phyloP scores from a whole-genome alignment of 2,888 invertebrate species.

The Ormyrus labotus region DNA sequence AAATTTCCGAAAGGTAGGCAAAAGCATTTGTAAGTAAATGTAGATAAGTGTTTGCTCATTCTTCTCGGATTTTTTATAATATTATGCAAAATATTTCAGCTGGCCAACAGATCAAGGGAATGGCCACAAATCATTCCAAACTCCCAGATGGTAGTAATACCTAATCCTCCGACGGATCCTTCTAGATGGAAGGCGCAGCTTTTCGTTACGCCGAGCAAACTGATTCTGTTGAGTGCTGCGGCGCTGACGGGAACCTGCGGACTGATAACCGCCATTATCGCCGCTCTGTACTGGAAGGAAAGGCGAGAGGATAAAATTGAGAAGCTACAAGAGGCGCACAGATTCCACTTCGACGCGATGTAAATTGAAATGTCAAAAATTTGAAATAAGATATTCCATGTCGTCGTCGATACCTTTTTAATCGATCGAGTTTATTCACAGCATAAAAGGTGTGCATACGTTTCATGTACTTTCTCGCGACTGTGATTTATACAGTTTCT shows the following conservation, averaged over 20 bases:
- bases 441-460: too few relatives aligned
- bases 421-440: background rate
- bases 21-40: too few relatives aligned
- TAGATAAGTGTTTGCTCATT: slow-evolving; percentile 17
- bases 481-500: background rate
- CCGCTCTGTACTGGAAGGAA: slow-evolving; percentile 93
- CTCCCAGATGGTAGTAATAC: slow-evolving; percentile 97
- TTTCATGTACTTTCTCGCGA: background rate
- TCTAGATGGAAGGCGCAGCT: slow-evolving; percentile 92
- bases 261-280: slow-evolving; percentile 89
- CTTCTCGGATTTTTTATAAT: slow-evolving; percentile 29
- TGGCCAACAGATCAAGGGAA: slow-evolving; percentile 77
- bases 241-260: slow-evolving; percentile 91
- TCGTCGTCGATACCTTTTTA: slow-evolving; percentile 9
- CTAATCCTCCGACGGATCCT: slow-evolving; percentile 87
- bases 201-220: slow-evolving; percentile 95
- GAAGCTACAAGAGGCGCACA: slow-evolving; percentile 86
- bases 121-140: slow-evolving; percentile 98
- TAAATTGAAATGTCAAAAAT: slow-evolving; percentile 72
- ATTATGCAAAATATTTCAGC: slow-evolving; percentile 60
- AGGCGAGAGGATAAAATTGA: slow-evolving; percentile 88
- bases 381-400: slow-evolving; percentile 7
- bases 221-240: slow-evolving; percentile 93
- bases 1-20: too few relatives aligned
- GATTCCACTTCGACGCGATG: slow-evolving; percentile 93